Percentiles rank a stretch among this genome's conserved stretches.
Conservation (phyloP, 2,888 invertebrate species). For the Apoda limacodes region DNA sequence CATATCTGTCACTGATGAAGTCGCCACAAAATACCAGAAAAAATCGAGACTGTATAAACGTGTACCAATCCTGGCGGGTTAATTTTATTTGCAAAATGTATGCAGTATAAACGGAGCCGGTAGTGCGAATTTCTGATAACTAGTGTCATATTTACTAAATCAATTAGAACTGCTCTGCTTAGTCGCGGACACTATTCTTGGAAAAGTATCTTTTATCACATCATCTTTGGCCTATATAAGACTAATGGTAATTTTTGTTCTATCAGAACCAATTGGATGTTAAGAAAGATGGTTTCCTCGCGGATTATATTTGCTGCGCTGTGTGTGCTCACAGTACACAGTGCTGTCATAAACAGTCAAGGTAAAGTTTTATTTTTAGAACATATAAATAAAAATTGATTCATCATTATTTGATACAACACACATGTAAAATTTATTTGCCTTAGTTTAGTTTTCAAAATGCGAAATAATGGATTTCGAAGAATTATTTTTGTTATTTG, state of each 20-base stretch:
- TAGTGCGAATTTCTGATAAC: conserved; percentile 30
- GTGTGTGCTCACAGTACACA: conserved; percentile 24
- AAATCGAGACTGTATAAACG: too few species aligned
- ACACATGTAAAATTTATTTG: too few species aligned
- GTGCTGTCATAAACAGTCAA: conserved; percentile 25
- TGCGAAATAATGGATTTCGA: neutral
- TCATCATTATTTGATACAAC: too few species aligned
- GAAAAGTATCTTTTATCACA: conserved; percentile 29
- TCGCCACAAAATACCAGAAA: too few species aligned
- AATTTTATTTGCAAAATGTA: conserved; percentile 8
- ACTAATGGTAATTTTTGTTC: conserved; percentile 10
- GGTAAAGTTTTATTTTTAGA: too few species aligned
- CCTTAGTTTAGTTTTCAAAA: too few species aligned
- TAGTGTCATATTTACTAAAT: conserved; percentile 28
- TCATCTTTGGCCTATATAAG: conserved; percentile 34
- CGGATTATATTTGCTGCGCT: conserved; percentile 24
- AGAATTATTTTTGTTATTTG: conserved; percentile 1
- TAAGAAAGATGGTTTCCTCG: conserved; percentile 26
- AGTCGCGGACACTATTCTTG: conserved; percentile 33
- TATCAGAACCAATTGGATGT: conserved; percentile 27
- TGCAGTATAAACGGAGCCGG: conserved; percentile 15
- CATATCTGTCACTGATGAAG: too few species aligned
- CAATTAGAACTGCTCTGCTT: conserved; percentile 26
- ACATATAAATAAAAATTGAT: too few species aligned
- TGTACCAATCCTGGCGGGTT: too few species aligned